Evolutionary conservation across 2,888 invertebrate genomes (phyloP).

Genomic region (Synanthedon formicaeformis): DNA sequence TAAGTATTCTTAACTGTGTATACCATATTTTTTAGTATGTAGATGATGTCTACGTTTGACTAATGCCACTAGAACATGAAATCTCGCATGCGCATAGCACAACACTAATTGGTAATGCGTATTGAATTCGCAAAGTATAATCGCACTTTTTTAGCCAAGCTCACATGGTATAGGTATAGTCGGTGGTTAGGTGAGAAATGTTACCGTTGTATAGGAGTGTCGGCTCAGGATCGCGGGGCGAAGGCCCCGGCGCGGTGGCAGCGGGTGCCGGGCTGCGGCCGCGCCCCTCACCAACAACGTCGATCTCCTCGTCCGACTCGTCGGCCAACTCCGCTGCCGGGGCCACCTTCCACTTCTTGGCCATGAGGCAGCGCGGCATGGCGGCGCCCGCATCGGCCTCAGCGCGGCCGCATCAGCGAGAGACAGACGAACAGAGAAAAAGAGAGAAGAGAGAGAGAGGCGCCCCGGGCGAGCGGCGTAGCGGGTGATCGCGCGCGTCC

Average conservation of each 20-base stretch:
- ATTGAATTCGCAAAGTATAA: conserved; percentile 40
- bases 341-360: conserved; percentile 92
- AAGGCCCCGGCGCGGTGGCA: conserved; percentile 76
- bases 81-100: conserved; percentile 39
- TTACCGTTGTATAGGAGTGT: conserved; percentile 84
- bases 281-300: conserved; percentile 86
- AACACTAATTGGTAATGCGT: conserved; percentile 10
- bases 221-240: conserved; percentile 76
- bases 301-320: conserved; percentile 82
- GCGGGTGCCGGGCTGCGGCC: conserved; percentile 66
- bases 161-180: conserved; percentile 5
- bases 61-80: neutral
- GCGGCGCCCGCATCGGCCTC: conserved; percentile 71
- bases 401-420: conserved; percentile 65
- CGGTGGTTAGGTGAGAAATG: neutral
- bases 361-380: conserved; percentile 96
- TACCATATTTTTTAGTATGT: too few species aligned
- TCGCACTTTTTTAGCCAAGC: conserved; percentile 34
- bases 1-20: too few species aligned
- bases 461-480: conserved; percentile 66
- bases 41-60: too few species aligned
- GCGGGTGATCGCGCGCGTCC: conserved; percentile 66
- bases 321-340: conserved; percentile 72
- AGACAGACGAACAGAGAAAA: conserved; percentile 68
- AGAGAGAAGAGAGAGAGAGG: conserved; percentile 66